These are phyloP conservation scores for Salvelinus fontinalis DNA, from an alignment of 2,113 vertebrate genomes.

Conservation along the genomic window DNA sequence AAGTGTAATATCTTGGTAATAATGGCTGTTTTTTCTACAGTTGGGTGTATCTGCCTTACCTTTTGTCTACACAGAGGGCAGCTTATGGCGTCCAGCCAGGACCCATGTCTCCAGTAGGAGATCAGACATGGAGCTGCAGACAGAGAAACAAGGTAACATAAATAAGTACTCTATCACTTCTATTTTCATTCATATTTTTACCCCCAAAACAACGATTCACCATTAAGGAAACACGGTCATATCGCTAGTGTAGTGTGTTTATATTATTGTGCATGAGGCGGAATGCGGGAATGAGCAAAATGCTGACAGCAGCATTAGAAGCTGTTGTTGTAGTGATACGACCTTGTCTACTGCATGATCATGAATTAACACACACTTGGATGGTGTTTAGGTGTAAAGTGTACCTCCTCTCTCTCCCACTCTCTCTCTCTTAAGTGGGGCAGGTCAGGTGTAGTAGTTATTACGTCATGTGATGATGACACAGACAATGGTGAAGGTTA, in stretches of 20 bases:
- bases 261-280: too few species aligned
- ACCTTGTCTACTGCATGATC: neutral
- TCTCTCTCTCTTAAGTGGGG: neutral
- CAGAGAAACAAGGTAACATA: neutral
- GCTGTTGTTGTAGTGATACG: neutral
- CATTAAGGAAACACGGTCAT: too few species aligned
- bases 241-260: too few species aligned
- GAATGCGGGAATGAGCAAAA: neutral
- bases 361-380: neutral
- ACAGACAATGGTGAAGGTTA: neutral
- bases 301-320: neutral
- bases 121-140: constrained; percentile 80
- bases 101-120: constrained; percentile 81
- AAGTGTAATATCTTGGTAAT: neutral
- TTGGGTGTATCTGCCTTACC: constrained; percentile 53
- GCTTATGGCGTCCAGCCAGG: constrained; percentile 78
- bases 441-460: neutral
- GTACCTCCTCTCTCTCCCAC: neutral
- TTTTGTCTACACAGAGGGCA: constrained; percentile 86
- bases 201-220: too few species aligned
- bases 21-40: neutral
- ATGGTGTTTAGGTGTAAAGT: constrained; percentile 3
- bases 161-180: too few species aligned
- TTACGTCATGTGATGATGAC: neutral
- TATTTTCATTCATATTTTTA: too few species aligned